Conservation (phyloP, 30 jellyfish, hydroid and myxozoan species). For the Catostylus mosaicus region DNA sequence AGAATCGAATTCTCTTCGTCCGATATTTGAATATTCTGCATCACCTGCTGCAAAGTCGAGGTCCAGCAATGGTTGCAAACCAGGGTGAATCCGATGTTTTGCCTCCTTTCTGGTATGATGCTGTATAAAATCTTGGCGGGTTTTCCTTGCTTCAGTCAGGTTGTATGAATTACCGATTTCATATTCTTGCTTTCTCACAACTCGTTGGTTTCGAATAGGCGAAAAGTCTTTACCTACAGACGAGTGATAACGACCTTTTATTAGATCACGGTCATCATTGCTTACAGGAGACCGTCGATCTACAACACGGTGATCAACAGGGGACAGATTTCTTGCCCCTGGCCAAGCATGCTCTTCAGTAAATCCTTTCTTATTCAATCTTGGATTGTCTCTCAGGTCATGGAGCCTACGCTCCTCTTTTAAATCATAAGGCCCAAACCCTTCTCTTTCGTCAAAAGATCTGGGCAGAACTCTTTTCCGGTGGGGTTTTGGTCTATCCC, state of each 20-base stretch:
- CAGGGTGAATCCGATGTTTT: too few relatives aligned
- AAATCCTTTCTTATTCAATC: too few relatives aligned
- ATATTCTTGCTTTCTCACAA: too few relatives aligned
- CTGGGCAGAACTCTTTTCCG: too few relatives aligned
- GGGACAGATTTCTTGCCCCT: too few relatives aligned
- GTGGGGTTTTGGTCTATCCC: too few relatives aligned
- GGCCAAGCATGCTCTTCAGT: too few relatives aligned
- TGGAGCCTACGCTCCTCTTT: neutral
- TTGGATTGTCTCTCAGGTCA: neutral
- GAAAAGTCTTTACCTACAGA: neutral
- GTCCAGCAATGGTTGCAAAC: too few relatives aligned
- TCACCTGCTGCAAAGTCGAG: neutral
- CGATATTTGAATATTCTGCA: neutral
- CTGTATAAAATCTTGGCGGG: constrained; percentile 13
- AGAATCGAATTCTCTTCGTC: neutral
- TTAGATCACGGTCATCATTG: neutral
- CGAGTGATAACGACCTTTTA: neutral
- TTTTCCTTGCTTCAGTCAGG: neutral
- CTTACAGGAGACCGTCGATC: too few relatives aligned
- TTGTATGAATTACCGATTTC: neutral
- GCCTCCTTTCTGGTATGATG: neutral
- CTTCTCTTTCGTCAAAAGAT: neutral
- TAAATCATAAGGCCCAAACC: neutral
- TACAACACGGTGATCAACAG: too few relatives aligned
- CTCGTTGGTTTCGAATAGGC: neutral